Evolutionary conservation across 1,140 invertebrate genomes (phyloP).

Genomic region (Aphidius gifuensis): DNA sequence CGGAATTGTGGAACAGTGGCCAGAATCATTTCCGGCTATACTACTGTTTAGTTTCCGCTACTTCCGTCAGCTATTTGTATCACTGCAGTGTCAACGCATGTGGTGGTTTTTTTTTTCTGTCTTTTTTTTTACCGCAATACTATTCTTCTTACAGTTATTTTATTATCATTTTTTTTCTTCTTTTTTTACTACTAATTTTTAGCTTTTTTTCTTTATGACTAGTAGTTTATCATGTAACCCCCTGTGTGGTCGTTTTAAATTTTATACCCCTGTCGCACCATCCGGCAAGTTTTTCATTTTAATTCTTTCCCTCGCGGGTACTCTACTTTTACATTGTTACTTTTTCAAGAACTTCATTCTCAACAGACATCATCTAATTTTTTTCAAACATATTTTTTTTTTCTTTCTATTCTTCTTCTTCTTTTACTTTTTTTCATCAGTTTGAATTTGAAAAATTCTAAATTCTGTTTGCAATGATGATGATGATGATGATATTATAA

Average conservation of each 20-base stretch:
- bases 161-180: neutral
- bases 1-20: slow-evolving; percentile 36
- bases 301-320: no score
- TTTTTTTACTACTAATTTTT: neutral
- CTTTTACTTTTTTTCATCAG: no score
- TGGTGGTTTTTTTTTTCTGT: neutral
- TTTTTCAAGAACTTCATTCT: no score
- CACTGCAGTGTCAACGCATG: slow-evolving; percentile 25
- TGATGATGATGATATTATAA: neutral
- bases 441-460: no score
- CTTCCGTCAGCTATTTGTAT: slow-evolving; percentile 41
- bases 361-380: no score
- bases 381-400: no score
- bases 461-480: neutral
- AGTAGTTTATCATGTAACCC: slow-evolving; percentile 30
- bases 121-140: neutral
- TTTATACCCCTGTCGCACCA: no score
- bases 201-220: no score
- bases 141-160: no score
- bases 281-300: no score
- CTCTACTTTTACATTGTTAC: no score
- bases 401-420: no score
- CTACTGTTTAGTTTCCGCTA: slow-evolving; percentile 47
- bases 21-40: slow-evolving; percentile 43
- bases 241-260: slow-evolving; percentile 30